Evolutionary conservation across 23 tunicate species (phyloP).

Genomic region (Phallusia fumigata): DNA sequence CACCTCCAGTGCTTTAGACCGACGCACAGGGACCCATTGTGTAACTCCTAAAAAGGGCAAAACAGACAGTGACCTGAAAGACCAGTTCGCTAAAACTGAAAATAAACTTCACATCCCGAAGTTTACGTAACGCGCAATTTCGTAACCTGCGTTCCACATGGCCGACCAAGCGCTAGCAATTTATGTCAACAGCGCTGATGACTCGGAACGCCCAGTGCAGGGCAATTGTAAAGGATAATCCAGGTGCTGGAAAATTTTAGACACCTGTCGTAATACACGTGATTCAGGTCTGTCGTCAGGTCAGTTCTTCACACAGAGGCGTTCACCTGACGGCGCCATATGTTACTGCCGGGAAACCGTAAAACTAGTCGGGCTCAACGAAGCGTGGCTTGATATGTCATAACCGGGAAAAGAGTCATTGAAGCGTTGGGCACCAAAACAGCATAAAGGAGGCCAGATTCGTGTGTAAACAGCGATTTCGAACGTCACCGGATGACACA

Average conservation of each 20-base stretch:
- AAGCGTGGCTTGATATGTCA: neutral
- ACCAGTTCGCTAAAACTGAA: no score
- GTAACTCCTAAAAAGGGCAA: no score
- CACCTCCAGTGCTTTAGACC: no score
- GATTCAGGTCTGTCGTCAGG: neutral
- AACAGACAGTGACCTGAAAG: no score
- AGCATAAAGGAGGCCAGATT: neutral
- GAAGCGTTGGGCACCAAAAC: neutral
- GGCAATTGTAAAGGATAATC: neutral
- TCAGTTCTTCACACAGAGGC: neutral
- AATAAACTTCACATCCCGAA: neutral
- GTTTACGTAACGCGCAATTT: neutral
- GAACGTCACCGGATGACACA: slow-evolving; percentile 7
- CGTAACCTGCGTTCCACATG: neutral
- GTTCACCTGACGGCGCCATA: neutral
- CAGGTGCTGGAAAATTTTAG: neutral
- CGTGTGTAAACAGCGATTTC: neutral
- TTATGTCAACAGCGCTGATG: neutral
- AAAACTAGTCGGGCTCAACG: neutral
- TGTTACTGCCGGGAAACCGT: neutral
- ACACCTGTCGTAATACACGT: slow-evolving; percentile 3
- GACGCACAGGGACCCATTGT: no score
- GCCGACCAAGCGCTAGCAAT: neutral
- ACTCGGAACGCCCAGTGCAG: no score
- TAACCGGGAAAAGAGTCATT: neutral